Evolutionary conservation across 2,888 invertebrate genomes (phyloP).

Genomic region (Palloptera scutellata): DNA sequence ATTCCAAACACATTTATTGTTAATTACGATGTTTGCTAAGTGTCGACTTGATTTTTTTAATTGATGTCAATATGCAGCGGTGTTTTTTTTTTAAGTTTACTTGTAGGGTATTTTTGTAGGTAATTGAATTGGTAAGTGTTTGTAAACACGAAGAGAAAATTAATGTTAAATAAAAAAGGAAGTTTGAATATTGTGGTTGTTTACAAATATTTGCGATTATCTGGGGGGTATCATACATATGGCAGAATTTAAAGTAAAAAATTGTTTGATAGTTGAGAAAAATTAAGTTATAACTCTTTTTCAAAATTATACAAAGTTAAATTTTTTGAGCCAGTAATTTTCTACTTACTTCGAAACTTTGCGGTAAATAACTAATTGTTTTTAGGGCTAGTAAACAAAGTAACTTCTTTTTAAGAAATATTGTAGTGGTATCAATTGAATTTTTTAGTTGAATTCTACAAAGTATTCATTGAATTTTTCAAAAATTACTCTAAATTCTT

Average conservation of each 20-base stretch:
- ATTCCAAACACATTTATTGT: constrained; percentile 54
- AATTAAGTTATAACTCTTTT: too few relatives aligned
- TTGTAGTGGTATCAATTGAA: too few relatives aligned
- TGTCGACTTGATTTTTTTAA: constrained; percentile 59
- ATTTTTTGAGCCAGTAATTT: too few relatives aligned
- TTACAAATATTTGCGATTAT: constrained; percentile 51
- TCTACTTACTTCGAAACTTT: too few relatives aligned
- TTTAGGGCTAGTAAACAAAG: too few relatives aligned
- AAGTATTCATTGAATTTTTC: too few relatives aligned
- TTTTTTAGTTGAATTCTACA: too few relatives aligned
- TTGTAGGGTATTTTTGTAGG: constrained; percentile 3
- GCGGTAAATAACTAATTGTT: too few relatives aligned
- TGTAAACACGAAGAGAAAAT: background rate
- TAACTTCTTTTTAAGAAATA: too few relatives aligned
- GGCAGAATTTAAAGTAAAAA: constrained; percentile 40
- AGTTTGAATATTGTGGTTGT: constrained; percentile 33
- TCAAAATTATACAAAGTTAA: too few relatives aligned
- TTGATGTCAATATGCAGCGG: constrained; percentile 57
- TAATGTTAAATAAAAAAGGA: background rate
- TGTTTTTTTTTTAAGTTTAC: constrained; percentile 37
- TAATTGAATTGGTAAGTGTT: background rate
- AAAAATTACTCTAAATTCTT: too few relatives aligned
- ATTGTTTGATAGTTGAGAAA: too few relatives aligned
- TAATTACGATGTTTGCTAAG: constrained; percentile 56
- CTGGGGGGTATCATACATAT: constrained; percentile 39